Evolutionary conservation across 35 echinoderm and acorn worm genomes (phyloP), one percentile per base, ranked within the genome.

Genomic region (Holothuria glaberrima): DNA sequence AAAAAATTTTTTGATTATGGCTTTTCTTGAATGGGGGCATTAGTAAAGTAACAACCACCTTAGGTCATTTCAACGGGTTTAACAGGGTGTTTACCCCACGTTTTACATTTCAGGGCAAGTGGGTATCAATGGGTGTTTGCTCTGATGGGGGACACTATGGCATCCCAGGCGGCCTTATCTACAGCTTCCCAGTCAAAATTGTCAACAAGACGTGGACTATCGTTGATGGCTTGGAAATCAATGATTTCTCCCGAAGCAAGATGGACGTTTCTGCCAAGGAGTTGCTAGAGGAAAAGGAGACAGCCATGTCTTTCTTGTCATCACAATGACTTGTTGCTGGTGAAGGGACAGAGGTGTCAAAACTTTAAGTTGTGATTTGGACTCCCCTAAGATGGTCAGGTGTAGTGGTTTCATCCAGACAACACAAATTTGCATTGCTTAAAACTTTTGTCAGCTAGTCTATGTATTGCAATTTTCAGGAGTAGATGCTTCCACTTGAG

Each of bases 71-170:
- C 7, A 7, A 41, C 36, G 7, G 36, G n/a, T n/a, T n/a, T n/a
- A n/a, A n/a, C 36, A 4, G 7, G 13, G 13, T 54, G 50, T 54
- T 13, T 54, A 81, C 9, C 28, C 6, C 19, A 2, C 1, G 41
- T 41, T 57, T 81, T 54, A 45, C 28, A 21, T 58, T 88, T 68
- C 86, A 97, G 95, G 90, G 86, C 71, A 69, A 89, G 50, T 97
- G 92, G 92, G 95, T 97, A 1, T 98, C 96, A 0, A 98, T 98
- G 96, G 96, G 96, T 60, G 96, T 98, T 21, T 48, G 45, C 32
- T 92, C 87, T 22, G 88, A 94, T 69, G 91, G 88, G 2, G 69
- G 18, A 0, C 9, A 41, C 5, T 98, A 98, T 50, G 93, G 93
- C n/a, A 75, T 98, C 30, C 93, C 96, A 35, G 88, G 88, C 46